These are phyloP conservation scores for Eulithis prunata DNA, from an alignment of 2,888 invertebrate genomes.

Conservation along the genomic window DNA sequence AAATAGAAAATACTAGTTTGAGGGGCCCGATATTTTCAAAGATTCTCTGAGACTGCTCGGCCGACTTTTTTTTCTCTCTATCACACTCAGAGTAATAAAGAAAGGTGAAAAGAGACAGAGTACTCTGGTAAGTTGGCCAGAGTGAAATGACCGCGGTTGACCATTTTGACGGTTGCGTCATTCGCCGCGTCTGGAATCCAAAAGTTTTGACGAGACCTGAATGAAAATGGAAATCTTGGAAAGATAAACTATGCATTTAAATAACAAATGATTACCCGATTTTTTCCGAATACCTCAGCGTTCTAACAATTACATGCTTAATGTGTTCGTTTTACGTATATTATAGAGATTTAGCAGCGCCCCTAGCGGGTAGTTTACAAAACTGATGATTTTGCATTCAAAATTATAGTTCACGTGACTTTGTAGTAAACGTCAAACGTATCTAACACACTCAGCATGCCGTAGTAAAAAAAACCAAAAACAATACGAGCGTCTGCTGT, in stretches of 20 bases:
- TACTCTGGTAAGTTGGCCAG: conserved; percentile 80
- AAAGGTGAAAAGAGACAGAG: conserved; percentile 58
- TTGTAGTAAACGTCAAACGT: too few relatives aligned
- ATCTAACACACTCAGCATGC: too few relatives aligned
- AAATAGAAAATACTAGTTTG: conserved; percentile 52
- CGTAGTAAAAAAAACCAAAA: too few relatives aligned
- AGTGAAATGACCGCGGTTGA: conserved; percentile 82
- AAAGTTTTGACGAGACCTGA: conserved; percentile 58
- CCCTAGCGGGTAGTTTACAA: too few relatives aligned
- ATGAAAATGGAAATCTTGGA: conserved; percentile 46
- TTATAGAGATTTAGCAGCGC: too few relatives aligned
- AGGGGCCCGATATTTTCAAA: conserved; percentile 58
- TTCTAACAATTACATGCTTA: not conserved
- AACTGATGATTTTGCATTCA: too few relatives aligned
- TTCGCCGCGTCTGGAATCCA: conserved; percentile 67
- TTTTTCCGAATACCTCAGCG: conserved; percentile 18
- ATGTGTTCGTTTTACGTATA: too few relatives aligned
- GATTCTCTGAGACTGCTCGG: conserved; percentile 48
- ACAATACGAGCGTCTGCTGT: too few relatives aligned
- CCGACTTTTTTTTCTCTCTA: conserved; percentile 48
- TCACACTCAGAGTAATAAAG: conserved; percentile 45
- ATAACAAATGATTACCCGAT: conserved; percentile 22
- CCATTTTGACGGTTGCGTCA: conserved; percentile 81
- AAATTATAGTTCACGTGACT: too few relatives aligned
- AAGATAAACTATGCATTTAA: conserved; percentile 27